Conservation (phyloP, 2,797 vertebrate species). For the Hippocampus kuda region DNA sequence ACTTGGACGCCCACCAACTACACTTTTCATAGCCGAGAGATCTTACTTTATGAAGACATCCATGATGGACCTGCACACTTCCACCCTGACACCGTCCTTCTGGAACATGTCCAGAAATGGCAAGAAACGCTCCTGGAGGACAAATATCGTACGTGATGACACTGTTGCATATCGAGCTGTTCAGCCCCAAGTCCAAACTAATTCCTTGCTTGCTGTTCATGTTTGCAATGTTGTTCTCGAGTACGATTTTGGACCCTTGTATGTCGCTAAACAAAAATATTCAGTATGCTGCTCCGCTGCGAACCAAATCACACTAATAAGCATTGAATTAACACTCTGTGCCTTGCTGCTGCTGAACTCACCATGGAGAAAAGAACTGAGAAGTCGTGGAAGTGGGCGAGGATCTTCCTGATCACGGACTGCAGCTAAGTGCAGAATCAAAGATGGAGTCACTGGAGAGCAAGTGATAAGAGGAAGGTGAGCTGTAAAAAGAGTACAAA, state of each 20-base stretch:
- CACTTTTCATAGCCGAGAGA: background rate
- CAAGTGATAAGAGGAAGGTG: background rate
- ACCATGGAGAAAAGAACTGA: conserved; percentile 95
- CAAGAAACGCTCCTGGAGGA: conserved; percentile 85
- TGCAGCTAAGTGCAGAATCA: conserved; percentile 68
- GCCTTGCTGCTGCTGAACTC: conserved; percentile 24
- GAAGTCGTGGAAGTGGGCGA: conserved; percentile 86
- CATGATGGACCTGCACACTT: conserved; percentile 94
- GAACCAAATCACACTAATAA: no score
- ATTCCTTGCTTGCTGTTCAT: no score
- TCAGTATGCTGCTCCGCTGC: no score
- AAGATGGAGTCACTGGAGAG: conserved; percentile 8
- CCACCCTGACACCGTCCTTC: conserved; percentile 90
- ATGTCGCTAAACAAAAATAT: no score
- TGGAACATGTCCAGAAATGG: conserved; percentile 98
- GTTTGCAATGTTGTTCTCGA: no score
- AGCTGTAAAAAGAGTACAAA: conserved; percentile 38
- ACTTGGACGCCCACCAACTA: no score
- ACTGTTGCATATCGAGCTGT: background rate
- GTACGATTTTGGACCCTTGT: no score
- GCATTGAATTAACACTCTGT: no score
- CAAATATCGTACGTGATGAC: background rate
- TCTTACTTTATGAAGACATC: conserved; percentile 91
- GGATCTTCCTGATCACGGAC: conserved; percentile 88
- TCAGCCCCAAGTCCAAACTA: background rate